Evolutionary conservation across 2,113 vertebrate genomes (phyloP), one percentile per base, ranked within the genome.

Genomic region (Pipa parva): DNA sequence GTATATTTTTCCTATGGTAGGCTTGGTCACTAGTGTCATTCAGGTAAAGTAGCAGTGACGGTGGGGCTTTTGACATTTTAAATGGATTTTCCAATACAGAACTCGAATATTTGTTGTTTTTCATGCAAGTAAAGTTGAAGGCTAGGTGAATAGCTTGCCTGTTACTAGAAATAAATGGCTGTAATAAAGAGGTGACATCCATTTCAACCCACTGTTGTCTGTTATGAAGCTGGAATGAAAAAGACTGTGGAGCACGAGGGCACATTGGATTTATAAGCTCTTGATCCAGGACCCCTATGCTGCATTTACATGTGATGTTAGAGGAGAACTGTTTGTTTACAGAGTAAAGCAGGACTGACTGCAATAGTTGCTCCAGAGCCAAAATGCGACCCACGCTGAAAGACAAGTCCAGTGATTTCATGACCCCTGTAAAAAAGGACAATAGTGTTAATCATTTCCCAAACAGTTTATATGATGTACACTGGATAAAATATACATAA

Each of bases 11-110:
- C 48, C 81, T 71, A 63, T 89, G 91, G 39, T 90, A 80, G n/a
- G 84, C 79, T 18, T 80, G 80, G 54, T 91, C 80, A 0, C 92
- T 92, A 10, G 89, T 92, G 75, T 98, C 94, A 0, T 91, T 93
- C 52, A 98, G 86, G 27, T 96, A 97, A 0, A 99, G 79, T 24
- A 99, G 84, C 36, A 99, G 88, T 3, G 90, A 92, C 12, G 93
- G 93, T 1, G 88, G 80, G 18, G 72, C 78, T 58, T 88, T 71
- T n/a, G 79, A 75, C 60, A 77, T 22, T 1, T 81, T 75, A 2
- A 84, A 21, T 0, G 66, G 51, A 0, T 64, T 49, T 1, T 55
- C 72, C 36, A 24, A 46, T 1, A 27, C 29, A 1, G 73, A 74
- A 62, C 26, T 66, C 1, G n/a, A 21, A 10, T 56, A 57, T 27